Evolutionary conservation across 2,797 vertebrate genomes (phyloP), one percentile per base, ranked within the genome.

Genomic region (Paratrypauchen microcephalus): DNA sequence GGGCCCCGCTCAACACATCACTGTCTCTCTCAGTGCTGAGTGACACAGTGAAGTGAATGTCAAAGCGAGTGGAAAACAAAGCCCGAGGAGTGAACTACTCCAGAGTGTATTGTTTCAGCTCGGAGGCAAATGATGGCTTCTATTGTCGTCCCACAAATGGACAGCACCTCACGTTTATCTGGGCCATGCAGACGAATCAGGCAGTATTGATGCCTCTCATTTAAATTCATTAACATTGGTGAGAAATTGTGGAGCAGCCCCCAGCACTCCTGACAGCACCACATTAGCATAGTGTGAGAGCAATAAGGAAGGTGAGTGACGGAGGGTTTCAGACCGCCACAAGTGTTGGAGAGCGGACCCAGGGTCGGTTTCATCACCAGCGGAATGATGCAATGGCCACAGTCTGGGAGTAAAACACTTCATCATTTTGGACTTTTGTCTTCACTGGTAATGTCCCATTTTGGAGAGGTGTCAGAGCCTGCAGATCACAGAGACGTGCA

Each of bases 141-240:
- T 65, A 58, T 80, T 69, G 62, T 80, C 59, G 45, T 57, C 7
- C 13, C 47, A 73, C 63, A 83, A 76, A 70, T 64, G 6, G 60
- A 61, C 71, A 45, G 41, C 41, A 16, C 41, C 12, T 45, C 41
- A 13, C 41, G 1, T 15, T 80, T 88, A 84, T 89, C 74, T 56
- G 30, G 63, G 59, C 50, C 58, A 68, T 66, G 67, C 78, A 83
- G 82, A 32, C 64, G 63, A 69, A 55, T 65, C 54, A 32, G 52
- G 63, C n/a, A 61, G 62, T 72, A 72, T 71, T 81, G 76, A 72
- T 71, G 30, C 52, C 4, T 56, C 74, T 80, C 73, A 83, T 81
- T 87, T 88, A 77, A 83, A 88, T 81, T 71, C 68, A 87, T 84
- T 74, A 45, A 15, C 18, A 75, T 75, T 73, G 80, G 65, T 74